These are phyloP conservation scores for Pristionchus fissidentatus DNA, from an alignment of 2,888 invertebrate genomes.

Conservation along the genomic window DNA sequence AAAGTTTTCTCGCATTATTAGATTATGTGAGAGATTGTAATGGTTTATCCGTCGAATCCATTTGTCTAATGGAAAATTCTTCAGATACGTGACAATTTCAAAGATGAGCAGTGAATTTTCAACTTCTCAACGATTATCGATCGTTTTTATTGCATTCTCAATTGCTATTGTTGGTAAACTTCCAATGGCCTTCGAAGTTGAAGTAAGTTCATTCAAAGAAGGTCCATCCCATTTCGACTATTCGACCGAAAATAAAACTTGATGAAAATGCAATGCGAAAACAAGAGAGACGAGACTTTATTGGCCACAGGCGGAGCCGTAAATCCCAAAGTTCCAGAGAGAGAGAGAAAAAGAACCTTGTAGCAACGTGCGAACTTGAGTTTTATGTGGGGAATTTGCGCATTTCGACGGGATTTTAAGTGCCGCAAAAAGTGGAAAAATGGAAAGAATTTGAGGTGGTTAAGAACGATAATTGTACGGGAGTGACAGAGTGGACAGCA, in stretches of 20 bases:
- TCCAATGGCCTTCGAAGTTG: slow-evolving; percentile 70
- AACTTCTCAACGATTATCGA: slow-evolving; percentile 58
- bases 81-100: slow-evolving; percentile 68
- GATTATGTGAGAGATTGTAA: neutral
- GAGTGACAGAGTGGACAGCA: slow-evolving; percentile 66
- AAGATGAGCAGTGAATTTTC: slow-evolving; percentile 68
- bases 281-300: neutral
- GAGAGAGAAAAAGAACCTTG: neutral
- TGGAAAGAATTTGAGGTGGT: slow-evolving; percentile 59
- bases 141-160: slow-evolving; percentile 58
- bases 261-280: neutral
- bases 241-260: neutral
- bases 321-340: too few relatives aligned
- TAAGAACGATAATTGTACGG: slow-evolving; percentile 70
- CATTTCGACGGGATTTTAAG: too few relatives aligned
- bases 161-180: slow-evolving; percentile 70
- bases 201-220: slow-evolving; percentile 63
- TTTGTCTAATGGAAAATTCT: too few relatives aligned
- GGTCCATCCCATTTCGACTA: neutral
- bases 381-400: too few relatives aligned
- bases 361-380: neutral
- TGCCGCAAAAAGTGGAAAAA: neutral
- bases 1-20: too few relatives aligned
- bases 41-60: neutral
- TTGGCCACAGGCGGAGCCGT: neutral